Percentiles rank a stretch among this genome's conserved stretches.
phyloP scores from a whole-genome alignment of 2,888 invertebrate species.

The Sesia bembeciformis region DNA sequence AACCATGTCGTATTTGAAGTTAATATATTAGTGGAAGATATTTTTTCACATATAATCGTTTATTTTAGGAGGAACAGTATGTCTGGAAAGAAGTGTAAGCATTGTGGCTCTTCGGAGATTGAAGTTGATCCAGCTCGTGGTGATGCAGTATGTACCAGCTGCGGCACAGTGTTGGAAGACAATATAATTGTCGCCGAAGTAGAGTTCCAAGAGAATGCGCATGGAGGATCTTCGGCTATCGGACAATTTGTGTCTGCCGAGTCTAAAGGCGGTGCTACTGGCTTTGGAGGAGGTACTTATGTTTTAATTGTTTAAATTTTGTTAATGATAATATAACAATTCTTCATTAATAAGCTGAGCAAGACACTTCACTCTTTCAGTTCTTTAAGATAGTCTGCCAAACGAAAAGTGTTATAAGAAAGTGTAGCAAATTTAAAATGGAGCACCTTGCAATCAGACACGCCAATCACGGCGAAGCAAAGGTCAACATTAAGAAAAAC shows the following conservation, averaged over 20 bases:
- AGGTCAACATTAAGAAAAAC: no score
- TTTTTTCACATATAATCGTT: no score
- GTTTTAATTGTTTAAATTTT: no score
- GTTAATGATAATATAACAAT: no score
- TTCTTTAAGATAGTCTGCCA: not conserved
- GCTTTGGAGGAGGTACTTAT: slow-evolving; percentile 81
- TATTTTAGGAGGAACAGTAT: slow-evolving; percentile 17
- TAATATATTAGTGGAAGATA: no score
- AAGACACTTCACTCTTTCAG: no score
- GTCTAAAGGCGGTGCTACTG: slow-evolving; percentile 87
- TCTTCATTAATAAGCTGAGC: no score
- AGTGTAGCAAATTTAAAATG: no score
- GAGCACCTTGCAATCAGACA: no score
- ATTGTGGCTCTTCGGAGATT: slow-evolving; percentile 91
- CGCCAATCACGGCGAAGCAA: no score
- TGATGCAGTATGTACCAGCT: slow-evolving; percentile 96
- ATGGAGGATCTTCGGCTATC: slow-evolving; percentile 89
- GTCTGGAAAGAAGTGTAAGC: slow-evolving; percentile 86
- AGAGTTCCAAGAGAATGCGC: slow-evolving; percentile 94
- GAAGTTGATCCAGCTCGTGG: slow-evolving; percentile 96
- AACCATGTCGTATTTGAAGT: no score
- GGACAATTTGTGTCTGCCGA: slow-evolving; percentile 96
- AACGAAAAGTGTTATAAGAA: no score
- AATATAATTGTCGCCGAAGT: slow-evolving; percentile 97
- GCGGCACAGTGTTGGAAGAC: slow-evolving; percentile 97